phyloP scores from a whole-genome alignment of 2,797 vertebrate genomes.

The Dromococcyx pavoninus region DNA sequence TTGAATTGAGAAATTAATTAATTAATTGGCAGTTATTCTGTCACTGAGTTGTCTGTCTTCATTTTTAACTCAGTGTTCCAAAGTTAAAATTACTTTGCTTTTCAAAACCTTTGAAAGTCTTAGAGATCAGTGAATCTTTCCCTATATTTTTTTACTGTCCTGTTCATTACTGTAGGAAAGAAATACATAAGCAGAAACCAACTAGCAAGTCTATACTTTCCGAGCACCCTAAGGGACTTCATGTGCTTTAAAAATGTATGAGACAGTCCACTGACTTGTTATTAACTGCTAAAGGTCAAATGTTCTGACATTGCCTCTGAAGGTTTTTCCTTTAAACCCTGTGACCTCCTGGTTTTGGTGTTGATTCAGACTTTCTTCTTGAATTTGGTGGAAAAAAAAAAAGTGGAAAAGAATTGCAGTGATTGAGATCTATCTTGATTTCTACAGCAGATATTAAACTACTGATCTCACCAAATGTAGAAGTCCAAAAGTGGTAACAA shows the following conservation, averaged over 20 bases:
- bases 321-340: conserved; percentile 4
- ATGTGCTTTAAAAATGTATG: conserved; percentile 11
- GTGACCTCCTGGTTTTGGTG: neutral
- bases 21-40: neutral
- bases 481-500: neutral
- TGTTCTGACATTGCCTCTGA: conserved; percentile 6
- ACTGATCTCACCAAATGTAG: neutral
- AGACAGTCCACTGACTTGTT: neutral
- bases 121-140: neutral
- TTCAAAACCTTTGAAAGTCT: neutral
- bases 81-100: neutral
- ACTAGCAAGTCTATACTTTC: neutral
- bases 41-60: neutral
- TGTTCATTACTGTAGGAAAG: conserved; percentile 18
- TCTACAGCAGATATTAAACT: neutral
- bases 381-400: neutral
- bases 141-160: neutral
- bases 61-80: neutral
- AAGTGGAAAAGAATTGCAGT: neutral
- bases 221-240: neutral
- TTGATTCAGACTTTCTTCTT: neutral
- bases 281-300: neutral
- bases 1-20: neutral
- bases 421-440: neutral
- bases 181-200: neutral